Percentiles rank a stretch among this genome's conserved stretches.
These are phyloP conservation scores for Paraplagusia blochii DNA, from an alignment of 2,113 vertebrate genomes.

Conservation along the genomic window DNA sequence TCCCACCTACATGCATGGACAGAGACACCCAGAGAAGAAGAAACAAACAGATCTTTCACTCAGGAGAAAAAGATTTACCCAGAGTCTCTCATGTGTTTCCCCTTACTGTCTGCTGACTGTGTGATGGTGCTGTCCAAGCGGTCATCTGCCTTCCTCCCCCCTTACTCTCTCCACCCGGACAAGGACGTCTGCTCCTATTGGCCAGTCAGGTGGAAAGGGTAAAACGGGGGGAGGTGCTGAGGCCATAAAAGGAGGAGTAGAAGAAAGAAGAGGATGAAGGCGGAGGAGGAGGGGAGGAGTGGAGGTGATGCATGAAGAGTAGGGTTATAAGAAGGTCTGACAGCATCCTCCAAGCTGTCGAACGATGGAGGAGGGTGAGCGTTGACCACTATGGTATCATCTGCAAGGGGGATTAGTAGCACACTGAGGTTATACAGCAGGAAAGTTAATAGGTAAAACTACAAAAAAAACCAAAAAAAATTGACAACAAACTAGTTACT, in stretches of 20 bases:
- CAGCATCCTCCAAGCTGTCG: slow-evolving; percentile 33
- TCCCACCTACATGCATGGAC: slow-evolving; percentile 12
- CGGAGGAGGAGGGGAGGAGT: slow-evolving; percentile 3
- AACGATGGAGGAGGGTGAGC: background rate
- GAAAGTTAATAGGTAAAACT: too few species aligned
- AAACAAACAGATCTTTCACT: slow-evolving; percentile 10
- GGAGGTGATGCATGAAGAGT: slow-evolving; percentile 6
- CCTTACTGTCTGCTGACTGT: slow-evolving; percentile 27
- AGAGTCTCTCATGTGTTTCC: slow-evolving; percentile 2
- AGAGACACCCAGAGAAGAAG: slow-evolving; percentile 11
- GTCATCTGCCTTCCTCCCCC: slow-evolving; percentile 14
- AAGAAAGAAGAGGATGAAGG: slow-evolving; percentile 3
- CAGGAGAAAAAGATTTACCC: too few species aligned
- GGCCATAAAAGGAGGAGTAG: slow-evolving; percentile 18
- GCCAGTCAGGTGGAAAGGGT: slow-evolving; percentile 57
- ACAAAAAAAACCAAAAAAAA: too few species aligned
- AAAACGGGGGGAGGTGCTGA: slow-evolving; percentile 45
- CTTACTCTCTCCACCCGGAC: slow-evolving; percentile 38
- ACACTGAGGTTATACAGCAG: too few species aligned
- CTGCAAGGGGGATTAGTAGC: background rate
- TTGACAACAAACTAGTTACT: too few species aligned
- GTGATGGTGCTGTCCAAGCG: slow-evolving; percentile 47
- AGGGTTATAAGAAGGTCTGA: slow-evolving; percentile 10
- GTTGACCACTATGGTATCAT: background rate
- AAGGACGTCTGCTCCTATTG: slow-evolving; percentile 57